Base-by-base conservation (phyloP, 30 jellyfish, hydroid and myxozoan genomes). In the Mastigias papua region DNA sequence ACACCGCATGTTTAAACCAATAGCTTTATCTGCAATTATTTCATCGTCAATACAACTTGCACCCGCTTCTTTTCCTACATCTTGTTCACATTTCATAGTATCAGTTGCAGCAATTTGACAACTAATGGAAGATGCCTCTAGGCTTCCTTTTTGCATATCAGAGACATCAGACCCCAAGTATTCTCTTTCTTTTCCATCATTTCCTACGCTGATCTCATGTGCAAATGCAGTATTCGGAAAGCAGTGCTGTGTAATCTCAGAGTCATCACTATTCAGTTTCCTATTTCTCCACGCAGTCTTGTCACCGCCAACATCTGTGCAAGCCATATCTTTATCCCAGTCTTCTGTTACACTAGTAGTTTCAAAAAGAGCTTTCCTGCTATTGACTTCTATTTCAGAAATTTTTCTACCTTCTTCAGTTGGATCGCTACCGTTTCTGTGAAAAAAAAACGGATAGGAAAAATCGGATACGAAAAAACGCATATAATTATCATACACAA, bases 281-380 rank as follows among this genome's bases (percentile, higher is more conserved):
- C n/a, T 26, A 17, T 29, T 51, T 6, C 27, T 49, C 33, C 30
- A 57, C 64, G 2, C 62, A 2, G 23, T 19, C 27, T 21, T 54
- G 9, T 54, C 26, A 54, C 20, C 9, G 3, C 9, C 77, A 32
- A 2, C 22, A 46, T 32, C 23, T 17, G 46, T 13, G 19, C 32
- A 11, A 4, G 23, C 50, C 21, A 66, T 31, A 23, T 80, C 90
- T 63, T 71, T 82, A 46, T 80, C 90, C 90, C 90, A 80, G 81
- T 80, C 90, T 31, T 80, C 90, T 1, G 88, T 15, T 42, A 11
- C 67, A 21, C 26, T 10, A 5, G 67, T 19, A 46, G 60, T 16
- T 33, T n/a, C 30, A 31, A 69, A 2, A 58, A 73, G 48, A 35
- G 0, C 20, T 46, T 25, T 34, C 11, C 84, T 42, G 84, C 25